A percentile compares a stretch with the other conserved stretches of the same genome.
phyloP scores from a whole-genome alignment of 2,888 invertebrate species.

The Caenorhabditis japonica region DNA sequence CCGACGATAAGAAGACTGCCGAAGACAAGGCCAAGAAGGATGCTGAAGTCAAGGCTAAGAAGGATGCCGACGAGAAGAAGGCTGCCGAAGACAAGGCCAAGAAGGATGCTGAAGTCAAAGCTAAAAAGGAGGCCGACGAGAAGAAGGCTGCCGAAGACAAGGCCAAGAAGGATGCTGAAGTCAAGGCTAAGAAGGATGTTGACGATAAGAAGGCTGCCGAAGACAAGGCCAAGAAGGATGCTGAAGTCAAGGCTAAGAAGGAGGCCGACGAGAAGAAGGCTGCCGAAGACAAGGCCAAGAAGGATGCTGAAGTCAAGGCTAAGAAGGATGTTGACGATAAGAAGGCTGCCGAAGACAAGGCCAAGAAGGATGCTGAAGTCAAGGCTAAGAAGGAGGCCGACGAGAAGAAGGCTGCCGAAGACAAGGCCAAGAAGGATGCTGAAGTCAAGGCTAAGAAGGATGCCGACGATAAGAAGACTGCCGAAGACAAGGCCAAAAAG shows the following conservation, averaged over 20 bases:
- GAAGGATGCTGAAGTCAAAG: slow-evolving; percentile 9
- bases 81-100: slow-evolving; percentile 2
- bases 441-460: slow-evolving; percentile 11
- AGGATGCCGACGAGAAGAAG: slow-evolving; percentile 17
- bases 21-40: slow-evolving; percentile 9
- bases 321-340: slow-evolving; percentile 7
- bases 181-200: slow-evolving; percentile 6
- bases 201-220: slow-evolving; percentile 4
- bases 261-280: slow-evolving; percentile 17
- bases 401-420: slow-evolving; percentile 9
- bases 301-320: slow-evolving; percentile 5
- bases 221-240: slow-evolving; percentile 5
- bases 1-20: slow-evolving; percentile 2
- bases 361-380: slow-evolving; percentile 2
- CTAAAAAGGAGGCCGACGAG: slow-evolving; percentile 14
- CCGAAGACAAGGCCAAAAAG: slow-evolving; percentile 8
- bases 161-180: slow-evolving; percentile 4
- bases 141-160: slow-evolving; percentile 5
- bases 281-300: slow-evolving; percentile 6
- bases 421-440: slow-evolving; percentile 4
- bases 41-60: slow-evolving; percentile 5
- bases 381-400: slow-evolving; percentile 14
- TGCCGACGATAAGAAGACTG: slow-evolving; percentile 1
- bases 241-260: slow-evolving; percentile 9
- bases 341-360: slow-evolving; percentile 4